Conservation (phyloP, 2,113 vertebrate genomes). For the Porphyrio hochstetteri region DNA sequence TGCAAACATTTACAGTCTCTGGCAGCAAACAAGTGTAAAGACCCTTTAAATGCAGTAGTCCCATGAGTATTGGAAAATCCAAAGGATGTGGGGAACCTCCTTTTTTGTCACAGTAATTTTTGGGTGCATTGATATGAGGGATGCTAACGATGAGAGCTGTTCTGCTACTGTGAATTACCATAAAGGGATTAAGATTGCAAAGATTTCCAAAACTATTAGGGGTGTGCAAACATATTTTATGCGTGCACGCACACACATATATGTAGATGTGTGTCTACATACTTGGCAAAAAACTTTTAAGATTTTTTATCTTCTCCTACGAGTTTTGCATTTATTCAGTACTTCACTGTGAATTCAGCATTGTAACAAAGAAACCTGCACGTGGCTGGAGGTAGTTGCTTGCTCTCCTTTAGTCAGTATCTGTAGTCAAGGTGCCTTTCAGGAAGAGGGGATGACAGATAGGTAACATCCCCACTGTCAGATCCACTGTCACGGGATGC, state of each 20-base stretch:
- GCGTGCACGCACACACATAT: fast-evolving
- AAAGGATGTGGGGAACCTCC: not conserved
- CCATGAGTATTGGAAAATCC: not conserved
- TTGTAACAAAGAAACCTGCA: not conserved
- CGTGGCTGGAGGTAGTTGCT: slow-evolving; percentile 12
- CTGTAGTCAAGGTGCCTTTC: slow-evolving; percentile 82
- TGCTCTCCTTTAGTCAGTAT: slow-evolving; percentile 60
- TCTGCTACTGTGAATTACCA: not conserved
- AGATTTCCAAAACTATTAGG: not conserved
- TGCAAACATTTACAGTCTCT: not conserved
- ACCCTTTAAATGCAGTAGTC: not conserved
- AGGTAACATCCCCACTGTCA: slow-evolving; percentile 31
- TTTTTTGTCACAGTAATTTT: not conserved
- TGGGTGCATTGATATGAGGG: not conserved
- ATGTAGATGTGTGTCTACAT: not conserved
- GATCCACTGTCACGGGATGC: slow-evolving; percentile 56
- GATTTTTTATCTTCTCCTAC: not conserved
- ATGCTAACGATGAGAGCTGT: not conserved
- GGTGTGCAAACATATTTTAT: not conserved
- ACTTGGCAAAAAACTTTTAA: not conserved
- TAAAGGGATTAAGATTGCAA: not conserved
- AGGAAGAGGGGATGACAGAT: slow-evolving; percentile 77
- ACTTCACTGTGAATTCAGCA: not conserved
- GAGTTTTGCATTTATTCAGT: not conserved
- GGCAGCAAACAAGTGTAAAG: not conserved